phyloP scores from a whole-genome alignment of 1,140 invertebrate species.

The Tetragnatha versicolor region DNA sequence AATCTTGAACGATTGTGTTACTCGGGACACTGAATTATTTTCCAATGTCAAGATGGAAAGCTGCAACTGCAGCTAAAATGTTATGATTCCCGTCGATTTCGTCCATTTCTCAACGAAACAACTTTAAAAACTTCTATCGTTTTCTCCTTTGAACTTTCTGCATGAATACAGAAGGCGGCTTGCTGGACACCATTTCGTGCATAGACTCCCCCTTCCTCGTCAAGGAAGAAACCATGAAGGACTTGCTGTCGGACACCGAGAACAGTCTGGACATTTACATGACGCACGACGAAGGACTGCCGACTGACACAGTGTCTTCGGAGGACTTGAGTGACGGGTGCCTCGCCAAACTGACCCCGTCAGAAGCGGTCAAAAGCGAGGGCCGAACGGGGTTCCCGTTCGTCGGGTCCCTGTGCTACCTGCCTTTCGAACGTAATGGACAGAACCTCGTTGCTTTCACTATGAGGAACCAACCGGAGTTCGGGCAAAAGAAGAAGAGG shows the following conservation, averaged over 20 bases:
- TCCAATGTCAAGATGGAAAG: too few relatives aligned
- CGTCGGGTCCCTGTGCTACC: conserved; percentile 32
- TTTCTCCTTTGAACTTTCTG: too few relatives aligned
- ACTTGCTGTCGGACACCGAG: conserved; percentile 18
- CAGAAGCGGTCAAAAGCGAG: background rate
- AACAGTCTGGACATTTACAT: conserved; percentile 28
- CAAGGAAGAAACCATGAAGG: conserved; percentile 33
- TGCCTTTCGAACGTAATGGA: conserved; percentile 23
- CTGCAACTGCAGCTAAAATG: too few relatives aligned
- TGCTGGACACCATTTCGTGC: too few relatives aligned
- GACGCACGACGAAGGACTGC: background rate
- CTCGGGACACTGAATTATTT: too few relatives aligned
- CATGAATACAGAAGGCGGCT: too few relatives aligned
- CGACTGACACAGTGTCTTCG: conserved; percentile 5
- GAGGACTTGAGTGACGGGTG: conserved; percentile 6
- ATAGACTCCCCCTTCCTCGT: too few relatives aligned
- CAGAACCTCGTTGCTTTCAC: background rate
- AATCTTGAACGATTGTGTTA: too few relatives aligned
- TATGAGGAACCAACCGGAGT: conserved; percentile 25
- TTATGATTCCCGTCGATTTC: too few relatives aligned
- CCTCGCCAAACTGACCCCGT: background rate
- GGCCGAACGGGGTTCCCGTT: conserved; percentile 9
- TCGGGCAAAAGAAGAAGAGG: conserved; percentile 10
- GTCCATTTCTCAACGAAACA: too few relatives aligned
- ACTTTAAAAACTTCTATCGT: too few relatives aligned